These are phyloP conservation scores for Sebastes alutus DNA, from an alignment of 2,797 vertebrate genomes.

Conservation along the genomic window DNA sequence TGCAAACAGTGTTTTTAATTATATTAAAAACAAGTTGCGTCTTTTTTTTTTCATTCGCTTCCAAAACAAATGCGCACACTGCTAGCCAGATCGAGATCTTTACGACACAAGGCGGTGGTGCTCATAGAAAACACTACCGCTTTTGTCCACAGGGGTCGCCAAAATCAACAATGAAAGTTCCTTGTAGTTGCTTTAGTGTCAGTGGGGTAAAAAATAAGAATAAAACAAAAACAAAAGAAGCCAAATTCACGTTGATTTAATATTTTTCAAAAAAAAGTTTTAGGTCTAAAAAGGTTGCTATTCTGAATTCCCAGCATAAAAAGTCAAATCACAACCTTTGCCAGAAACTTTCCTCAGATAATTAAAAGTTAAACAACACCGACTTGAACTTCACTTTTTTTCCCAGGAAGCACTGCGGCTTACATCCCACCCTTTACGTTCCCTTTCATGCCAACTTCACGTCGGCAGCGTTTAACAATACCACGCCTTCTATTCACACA, in stretches of 20 bases:
- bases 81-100: background rate
- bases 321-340: background rate
- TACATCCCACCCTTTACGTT: background rate
- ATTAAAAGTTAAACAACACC: constrained; percentile 11
- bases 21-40: too few relatives aligned
- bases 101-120: background rate
- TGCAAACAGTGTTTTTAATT: too few relatives aligned
- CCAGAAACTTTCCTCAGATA: background rate
- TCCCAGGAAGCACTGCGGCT: background rate
- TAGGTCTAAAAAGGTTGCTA: background rate
- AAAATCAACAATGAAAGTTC: background rate
- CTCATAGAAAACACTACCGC: background rate
- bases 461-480: background rate
- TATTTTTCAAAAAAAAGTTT: background rate
- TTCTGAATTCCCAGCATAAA: background rate
- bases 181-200: background rate
- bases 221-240: background rate
- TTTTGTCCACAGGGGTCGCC: background rate
- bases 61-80: too few relatives aligned
- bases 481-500: constrained; percentile 46
- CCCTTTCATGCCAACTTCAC: constrained; percentile 8
- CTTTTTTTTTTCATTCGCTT: too few relatives aligned
- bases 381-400: background rate
- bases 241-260: background rate
- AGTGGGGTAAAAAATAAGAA: background rate